A percentile compares a stretch with the other conserved stretches of the same genome.
Evolutionary conservation across 2,888 invertebrate species (phyloP).

Genomic region (Cyclophora albipunctata): DNA sequence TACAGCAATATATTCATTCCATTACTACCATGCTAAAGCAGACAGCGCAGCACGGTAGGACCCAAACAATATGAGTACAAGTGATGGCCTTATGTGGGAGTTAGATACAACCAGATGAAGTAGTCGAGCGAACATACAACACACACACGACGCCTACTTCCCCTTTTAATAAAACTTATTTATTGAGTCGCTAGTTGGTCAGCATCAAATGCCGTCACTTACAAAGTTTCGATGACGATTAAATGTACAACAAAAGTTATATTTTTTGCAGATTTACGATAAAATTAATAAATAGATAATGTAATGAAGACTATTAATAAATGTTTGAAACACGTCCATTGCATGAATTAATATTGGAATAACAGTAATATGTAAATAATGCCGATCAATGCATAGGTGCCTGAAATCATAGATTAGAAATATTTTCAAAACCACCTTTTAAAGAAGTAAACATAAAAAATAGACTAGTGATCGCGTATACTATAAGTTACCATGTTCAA

Average conservation of each 20-base stretch:
- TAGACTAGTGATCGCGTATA: conserved; percentile 25
- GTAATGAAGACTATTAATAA: conserved; percentile 42
- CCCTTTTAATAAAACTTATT: conserved; percentile 39
- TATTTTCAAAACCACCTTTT: conserved; percentile 57
- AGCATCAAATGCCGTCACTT: conserved; percentile 58
- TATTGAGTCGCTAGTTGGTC: conserved; percentile 50
- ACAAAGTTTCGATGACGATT: conserved; percentile 42
- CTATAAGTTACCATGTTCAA: conserved; percentile 8
- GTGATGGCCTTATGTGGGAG: conserved; percentile 57
- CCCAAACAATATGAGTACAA: conserved; percentile 61
- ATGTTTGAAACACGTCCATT: conserved; percentile 58
- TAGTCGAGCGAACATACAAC: conserved; percentile 42
- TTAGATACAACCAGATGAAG: conserved; percentile 38
- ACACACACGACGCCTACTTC: conserved; percentile 37
- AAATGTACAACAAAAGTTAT: conserved; percentile 58
- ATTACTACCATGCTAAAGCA: conserved; percentile 37
- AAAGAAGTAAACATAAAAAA: conserved; percentile 26
- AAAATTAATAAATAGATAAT: conserved; percentile 41
- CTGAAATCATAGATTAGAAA: conserved; percentile 59
- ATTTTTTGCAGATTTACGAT: conserved; percentile 70
- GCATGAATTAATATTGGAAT: conserved; percentile 42
- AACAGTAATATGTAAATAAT: conserved; percentile 42
- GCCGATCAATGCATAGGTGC: conserved; percentile 58
- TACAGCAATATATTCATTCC: conserved; percentile 55
- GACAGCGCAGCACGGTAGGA: conserved; percentile 36